Evolutionary conservation across 2,113 vertebrate genomes (phyloP).

Genomic region (Pedetes capensis): DNA sequence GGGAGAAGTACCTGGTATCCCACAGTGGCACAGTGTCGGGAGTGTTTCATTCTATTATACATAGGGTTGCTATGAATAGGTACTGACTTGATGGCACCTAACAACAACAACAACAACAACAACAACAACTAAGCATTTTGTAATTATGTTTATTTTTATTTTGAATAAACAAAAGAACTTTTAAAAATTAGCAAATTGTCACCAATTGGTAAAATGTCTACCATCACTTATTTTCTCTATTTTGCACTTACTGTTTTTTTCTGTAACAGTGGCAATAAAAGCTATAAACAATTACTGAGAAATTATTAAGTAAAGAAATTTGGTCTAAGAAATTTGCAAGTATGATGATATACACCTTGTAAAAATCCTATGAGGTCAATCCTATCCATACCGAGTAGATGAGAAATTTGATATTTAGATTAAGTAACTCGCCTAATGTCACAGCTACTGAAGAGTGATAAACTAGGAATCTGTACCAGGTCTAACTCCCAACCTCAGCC

Average conservation of each 20-base stretch:
- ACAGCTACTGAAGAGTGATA: not conserved
- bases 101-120: no score
- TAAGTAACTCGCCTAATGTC: not conserved
- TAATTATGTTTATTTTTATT: conserved; percentile 94
- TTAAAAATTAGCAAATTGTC: not conserved
- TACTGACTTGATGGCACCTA: no score
- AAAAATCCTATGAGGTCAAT: not conserved
- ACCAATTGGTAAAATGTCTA: not conserved
- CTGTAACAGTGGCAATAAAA: not conserved
- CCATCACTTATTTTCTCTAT: not conserved
- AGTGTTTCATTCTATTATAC: no score
- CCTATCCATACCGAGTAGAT: not conserved
- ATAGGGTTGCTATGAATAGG: no score
- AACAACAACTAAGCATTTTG: no score
- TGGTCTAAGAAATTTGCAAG: not conserved
- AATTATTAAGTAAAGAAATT: not conserved
- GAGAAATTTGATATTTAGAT: not conserved
- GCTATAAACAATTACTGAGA: not conserved
- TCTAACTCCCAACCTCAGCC: not conserved
- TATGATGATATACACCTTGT: not conserved
- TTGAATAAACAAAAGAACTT: conserved; percentile 84
- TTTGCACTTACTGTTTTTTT: not conserved
- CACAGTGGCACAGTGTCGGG: no score
- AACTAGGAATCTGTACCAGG: not conserved
- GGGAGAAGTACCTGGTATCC: no score